Evolutionary conservation across 1,140 invertebrate genomes (phyloP).

Genomic region (Drosophila tristis): DNA sequence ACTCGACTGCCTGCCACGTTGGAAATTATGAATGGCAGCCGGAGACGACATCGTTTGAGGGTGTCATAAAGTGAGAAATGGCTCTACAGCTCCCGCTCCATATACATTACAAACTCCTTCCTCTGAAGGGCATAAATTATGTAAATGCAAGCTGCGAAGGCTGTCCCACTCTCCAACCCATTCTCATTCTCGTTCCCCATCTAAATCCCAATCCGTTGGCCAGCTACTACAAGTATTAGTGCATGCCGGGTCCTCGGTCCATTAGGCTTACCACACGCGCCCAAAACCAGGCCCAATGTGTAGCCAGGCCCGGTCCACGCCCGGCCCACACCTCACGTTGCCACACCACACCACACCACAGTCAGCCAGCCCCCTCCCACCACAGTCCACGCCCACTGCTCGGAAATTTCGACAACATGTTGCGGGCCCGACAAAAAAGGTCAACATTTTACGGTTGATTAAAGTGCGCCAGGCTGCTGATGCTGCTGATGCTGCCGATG

Average conservation of each 20-base stretch:
- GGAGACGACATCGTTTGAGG: constrained; percentile 45
- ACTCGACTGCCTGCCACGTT: constrained; percentile 53
- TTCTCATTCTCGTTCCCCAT: not conserved
- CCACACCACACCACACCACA: constrained; percentile 3
- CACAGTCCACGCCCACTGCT: constrained; percentile 2
- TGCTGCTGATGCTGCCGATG: not conserved
- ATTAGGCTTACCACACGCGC: constrained; percentile 71
- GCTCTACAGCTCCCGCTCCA: constrained; percentile 27
- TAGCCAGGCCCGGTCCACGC: no score
- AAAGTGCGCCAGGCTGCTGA: constrained; percentile 68
- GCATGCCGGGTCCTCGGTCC: constrained; percentile 37
- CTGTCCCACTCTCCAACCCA: constrained; percentile 12
- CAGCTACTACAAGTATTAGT: constrained; percentile 51
- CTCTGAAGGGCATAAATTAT: constrained; percentile 63
- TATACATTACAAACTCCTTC: constrained; percentile 16
- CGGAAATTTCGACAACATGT: constrained; percentile 74
- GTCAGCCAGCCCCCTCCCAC: constrained; percentile 4
- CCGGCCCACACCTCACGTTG: not conserved
- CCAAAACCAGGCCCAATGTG: constrained; percentile 9
- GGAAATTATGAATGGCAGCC: constrained; percentile 67
- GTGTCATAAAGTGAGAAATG: constrained; percentile 76
- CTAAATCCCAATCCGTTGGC: constrained; percentile 26
- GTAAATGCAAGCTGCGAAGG: constrained; percentile 56
- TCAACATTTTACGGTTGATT: constrained; percentile 83
- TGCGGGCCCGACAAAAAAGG: constrained; percentile 66